Conservation (phyloP, 2,113 vertebrate genomes). For the Cathartes aura region DNA sequence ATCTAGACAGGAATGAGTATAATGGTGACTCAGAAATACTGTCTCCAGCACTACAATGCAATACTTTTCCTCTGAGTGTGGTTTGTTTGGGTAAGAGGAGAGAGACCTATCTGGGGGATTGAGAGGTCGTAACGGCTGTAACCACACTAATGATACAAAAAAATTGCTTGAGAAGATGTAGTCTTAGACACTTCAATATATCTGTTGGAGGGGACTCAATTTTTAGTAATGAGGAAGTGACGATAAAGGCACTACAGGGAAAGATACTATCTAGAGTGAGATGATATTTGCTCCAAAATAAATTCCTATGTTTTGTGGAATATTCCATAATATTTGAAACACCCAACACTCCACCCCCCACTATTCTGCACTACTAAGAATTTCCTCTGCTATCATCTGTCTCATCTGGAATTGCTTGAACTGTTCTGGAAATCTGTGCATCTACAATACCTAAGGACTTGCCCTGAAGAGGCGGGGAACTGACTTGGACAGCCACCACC, state of each 20-base stretch:
- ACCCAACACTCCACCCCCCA: not conserved
- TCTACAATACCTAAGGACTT: rapidly evolving
- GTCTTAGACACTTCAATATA: not conserved
- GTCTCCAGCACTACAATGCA: not conserved
- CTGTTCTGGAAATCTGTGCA: not conserved
- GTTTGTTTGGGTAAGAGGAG: not conserved
- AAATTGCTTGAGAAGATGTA: not conserved
- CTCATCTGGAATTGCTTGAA: not conserved
- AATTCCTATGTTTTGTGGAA: not conserved
- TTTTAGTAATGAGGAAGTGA: not conserved
- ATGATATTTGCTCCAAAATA: not conserved
- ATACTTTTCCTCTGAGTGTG: not conserved
- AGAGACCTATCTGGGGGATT: not conserved
- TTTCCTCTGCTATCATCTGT: not conserved
- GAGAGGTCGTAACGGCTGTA: not conserved
- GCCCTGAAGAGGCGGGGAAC: not conserved
- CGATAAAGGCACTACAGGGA: not conserved
- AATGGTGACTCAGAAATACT: not conserved
- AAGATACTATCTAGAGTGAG: not conserved
- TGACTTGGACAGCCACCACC: not conserved
- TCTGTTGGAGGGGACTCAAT: not conserved
- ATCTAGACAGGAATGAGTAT: not conserved
- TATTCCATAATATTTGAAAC: not conserved
- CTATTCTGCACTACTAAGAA: not conserved
- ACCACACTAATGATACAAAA: not conserved